phyloP scores from a whole-genome alignment of 2,797 vertebrate species.

The Chaetophractus vellerosus region DNA sequence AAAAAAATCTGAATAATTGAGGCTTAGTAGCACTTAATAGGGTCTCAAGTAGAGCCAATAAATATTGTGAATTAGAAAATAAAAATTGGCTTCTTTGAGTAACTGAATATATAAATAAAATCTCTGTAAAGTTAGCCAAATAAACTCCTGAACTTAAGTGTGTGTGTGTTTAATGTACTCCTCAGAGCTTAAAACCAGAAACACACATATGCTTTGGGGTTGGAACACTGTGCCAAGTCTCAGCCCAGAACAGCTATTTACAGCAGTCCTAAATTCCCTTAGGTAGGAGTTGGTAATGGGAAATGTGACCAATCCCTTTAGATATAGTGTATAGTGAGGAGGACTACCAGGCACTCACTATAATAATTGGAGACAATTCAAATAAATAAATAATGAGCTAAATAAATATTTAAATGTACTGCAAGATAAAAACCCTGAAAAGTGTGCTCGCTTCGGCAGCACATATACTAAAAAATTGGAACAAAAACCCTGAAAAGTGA shows the following conservation, averaged over 20 bases:
- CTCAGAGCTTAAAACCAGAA: conserved; percentile 78
- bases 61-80: conserved; percentile 79
- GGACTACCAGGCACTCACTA: conserved; percentile 83
- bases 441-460: too few species aligned
- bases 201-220: conserved; percentile 86
- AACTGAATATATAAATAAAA: conserved; percentile 51
- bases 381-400: conserved; percentile 87
- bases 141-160: conserved; percentile 51
- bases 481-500: conserved; percentile 75
- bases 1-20: conserved; percentile 10
- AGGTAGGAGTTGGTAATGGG: conserved; percentile 87
- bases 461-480: too few species aligned
- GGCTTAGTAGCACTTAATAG: conserved; percentile 78
- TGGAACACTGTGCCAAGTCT: conserved; percentile 84
- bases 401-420: conserved; percentile 82
- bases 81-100: conserved; percentile 58
- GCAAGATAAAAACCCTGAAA: conserved; percentile 73
- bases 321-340: conserved; percentile 77
- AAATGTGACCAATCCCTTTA: conserved; percentile 86
- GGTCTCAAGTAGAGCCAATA: conserved; percentile 80
- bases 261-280: conserved; percentile 88
- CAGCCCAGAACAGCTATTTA: conserved; percentile 84
- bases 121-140: conserved; percentile 63
- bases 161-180: conserved; percentile 61
- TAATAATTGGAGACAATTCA: conserved; percentile 83